Evolutionary conservation across 2,888 invertebrate species (phyloP).

Genomic region (Drosophila anomalata): DNA sequence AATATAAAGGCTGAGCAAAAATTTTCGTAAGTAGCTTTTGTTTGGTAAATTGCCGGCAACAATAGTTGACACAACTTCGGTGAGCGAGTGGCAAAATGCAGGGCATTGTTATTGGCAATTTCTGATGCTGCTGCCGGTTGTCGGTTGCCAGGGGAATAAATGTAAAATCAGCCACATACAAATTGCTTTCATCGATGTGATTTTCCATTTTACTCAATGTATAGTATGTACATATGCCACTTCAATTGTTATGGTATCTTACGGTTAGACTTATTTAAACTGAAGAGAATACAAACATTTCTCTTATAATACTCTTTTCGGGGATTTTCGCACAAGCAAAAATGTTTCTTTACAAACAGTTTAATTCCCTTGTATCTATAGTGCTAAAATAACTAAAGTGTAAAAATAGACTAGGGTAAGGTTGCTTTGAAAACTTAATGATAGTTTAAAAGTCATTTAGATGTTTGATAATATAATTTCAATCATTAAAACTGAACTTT

Average conservation of each 20-base stretch:
- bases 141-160: conserved; percentile 41
- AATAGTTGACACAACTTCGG: conserved; percentile 59
- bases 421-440: neutral
- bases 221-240: neutral
- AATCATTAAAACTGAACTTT: neutral
- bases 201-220: conserved; percentile 14
- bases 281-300: conserved; percentile 4
- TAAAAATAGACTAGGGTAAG: neutral
- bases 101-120: conserved; percentile 47
- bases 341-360: neutral
- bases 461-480: neutral
- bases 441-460: neutral
- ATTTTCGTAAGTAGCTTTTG: conserved; percentile 50
- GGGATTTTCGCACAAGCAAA: neutral
- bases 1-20: conserved; percentile 32
- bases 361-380: conserved; percentile 8
- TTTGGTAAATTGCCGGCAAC: conserved; percentile 63
- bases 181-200: conserved; percentile 36
- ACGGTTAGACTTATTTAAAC: conserved; percentile 20
- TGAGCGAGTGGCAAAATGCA: conserved; percentile 37
- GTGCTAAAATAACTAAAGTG: too few species aligned
- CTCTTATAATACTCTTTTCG: conserved; percentile 38
- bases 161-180: conserved; percentile 37
- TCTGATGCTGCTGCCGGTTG: conserved; percentile 23
- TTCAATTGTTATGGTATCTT: conserved; percentile 4